Evolutionary conservation across 92 coral and sea anemone genomes (phyloP), one percentile per base, ranked within the genome.

Genomic region (Heteractis magnifica): DNA sequence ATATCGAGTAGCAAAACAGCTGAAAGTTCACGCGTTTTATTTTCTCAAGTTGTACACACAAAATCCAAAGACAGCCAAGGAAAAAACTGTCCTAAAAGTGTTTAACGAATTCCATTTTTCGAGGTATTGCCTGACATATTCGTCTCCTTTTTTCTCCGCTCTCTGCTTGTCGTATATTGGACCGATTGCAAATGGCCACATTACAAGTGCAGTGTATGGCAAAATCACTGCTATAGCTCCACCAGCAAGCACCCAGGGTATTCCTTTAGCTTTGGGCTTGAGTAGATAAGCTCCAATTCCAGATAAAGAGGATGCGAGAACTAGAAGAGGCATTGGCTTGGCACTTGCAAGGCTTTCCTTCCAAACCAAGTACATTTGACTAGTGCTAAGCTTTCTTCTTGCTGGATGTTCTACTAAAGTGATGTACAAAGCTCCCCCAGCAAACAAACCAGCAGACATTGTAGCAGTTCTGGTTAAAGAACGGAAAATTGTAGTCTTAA

Each of bases 181-280:
- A n/a, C 84, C 93, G 53, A 85, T 84, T 56, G 87, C 89, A 26
- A 83, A 87, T 6, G 93, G 93, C 81, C 81, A 84, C 87, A 90
- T 73, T 20, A 84, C 89, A 56, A 90, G 71, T 48, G 86, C 70
- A 21, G 91, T 87, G 75, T 90, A 90, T 0, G 91, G 93, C 79
- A 90, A 65, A 70, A 87, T 75, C 11, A 85, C 64, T 20, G 89
- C 82, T 23, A 88, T 75, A 20, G 89, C 75, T 44, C 91, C 91
- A 49, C 91, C 93, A 48, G 90, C 93, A 12, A 90, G 62, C 4
- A 90, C 74, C 91, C 91, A 90, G 11, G 93, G 93, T 12, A 90
- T 77, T 5, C 91, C 93, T n/a, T 80, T 85, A 10, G 79, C 88
- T 85, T 85, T 85, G 0, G 83, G 83, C 79, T 85, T 85, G 21